Percentiles rank a stretch among this genome's conserved stretches.
phyloP scores from a whole-genome alignment of 35 echinoderm and acorn worm genomes.

The Ophiothrix spiculata region DNA sequence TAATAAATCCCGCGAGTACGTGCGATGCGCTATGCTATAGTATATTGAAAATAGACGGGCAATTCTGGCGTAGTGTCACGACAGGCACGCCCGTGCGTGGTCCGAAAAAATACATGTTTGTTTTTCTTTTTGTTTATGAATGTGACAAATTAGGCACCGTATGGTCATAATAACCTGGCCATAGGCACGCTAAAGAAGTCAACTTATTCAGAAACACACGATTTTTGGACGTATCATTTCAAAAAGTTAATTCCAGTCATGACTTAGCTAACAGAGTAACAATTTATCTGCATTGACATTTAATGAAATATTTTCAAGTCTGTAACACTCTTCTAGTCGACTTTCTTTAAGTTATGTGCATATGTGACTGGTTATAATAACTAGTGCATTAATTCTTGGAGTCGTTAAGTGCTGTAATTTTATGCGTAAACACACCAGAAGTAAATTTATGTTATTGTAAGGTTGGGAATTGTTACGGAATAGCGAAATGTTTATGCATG shows the following conservation, averaged over 20 bases:
- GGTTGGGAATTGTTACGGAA: too few relatives aligned
- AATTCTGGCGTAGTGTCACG: constrained; percentile 2
- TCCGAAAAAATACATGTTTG: background rate
- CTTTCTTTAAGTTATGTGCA: constrained; percentile 1
- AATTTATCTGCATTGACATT: background rate
- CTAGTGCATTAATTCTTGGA: background rate
- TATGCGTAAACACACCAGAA: background rate
- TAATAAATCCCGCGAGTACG: constrained; percentile 1
- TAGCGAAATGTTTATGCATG: too few relatives aligned
- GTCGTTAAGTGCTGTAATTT: background rate
- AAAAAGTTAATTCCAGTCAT: background rate
- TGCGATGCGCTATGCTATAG: background rate
- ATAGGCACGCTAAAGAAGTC: background rate
- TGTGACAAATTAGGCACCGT: constrained; percentile 7
- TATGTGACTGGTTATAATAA: background rate
- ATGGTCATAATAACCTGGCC: background rate
- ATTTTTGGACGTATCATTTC: background rate
- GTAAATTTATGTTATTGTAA: too few relatives aligned
- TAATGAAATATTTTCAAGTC: background rate
- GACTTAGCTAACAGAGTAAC: background rate
- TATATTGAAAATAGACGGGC: background rate
- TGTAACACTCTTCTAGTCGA: background rate
- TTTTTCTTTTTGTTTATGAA: background rate
- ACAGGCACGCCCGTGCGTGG: background rate
- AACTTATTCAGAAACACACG: constrained; percentile 5